phyloP scores from a whole-genome alignment of 2,888 invertebrate genomes.

The Macrophya annulata region DNA sequence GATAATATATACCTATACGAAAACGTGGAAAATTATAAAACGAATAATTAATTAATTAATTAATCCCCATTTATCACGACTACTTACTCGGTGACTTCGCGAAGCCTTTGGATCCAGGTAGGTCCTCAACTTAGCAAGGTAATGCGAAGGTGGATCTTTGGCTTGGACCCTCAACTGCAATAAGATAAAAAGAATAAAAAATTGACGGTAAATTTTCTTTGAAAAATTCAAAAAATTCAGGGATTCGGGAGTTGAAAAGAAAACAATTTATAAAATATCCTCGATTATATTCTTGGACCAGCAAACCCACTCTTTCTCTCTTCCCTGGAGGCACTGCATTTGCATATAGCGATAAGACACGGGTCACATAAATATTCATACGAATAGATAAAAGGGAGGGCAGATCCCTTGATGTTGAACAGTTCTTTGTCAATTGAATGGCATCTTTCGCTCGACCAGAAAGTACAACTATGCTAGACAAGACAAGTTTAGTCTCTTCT shows the following conservation, averaged over 20 bases:
- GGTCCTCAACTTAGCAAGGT: slow-evolving; percentile 96
- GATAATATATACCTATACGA: too few relatives aligned
- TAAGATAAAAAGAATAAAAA: slow-evolving; percentile 59
- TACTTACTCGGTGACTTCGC: slow-evolving; percentile 94
- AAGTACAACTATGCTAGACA: background rate
- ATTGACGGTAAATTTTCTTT: background rate
- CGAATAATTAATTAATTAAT: slow-evolving; percentile 36
- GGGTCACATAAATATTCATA: slow-evolving; percentile 35
- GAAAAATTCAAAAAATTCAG: background rate
- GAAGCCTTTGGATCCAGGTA: slow-evolving; percentile 98
- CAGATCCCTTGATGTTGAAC: background rate
- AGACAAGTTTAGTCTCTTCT: background rate
- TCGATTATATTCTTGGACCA: too few relatives aligned
- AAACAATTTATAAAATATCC: background rate
- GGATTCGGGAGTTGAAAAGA: background rate
- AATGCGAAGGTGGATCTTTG: slow-evolving; percentile 98
- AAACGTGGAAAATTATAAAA: slow-evolving; percentile 42
- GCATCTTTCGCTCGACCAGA: background rate
- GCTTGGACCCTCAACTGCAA: slow-evolving; percentile 97
- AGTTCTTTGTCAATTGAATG: slow-evolving; percentile 43
- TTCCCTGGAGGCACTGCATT: background rate
- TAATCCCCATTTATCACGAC: background rate
- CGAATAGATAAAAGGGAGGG: slow-evolving; percentile 19
- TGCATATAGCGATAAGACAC: slow-evolving; percentile 33
- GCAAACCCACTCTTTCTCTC: background rate